Base-by-base conservation (phyloP, 2,888 invertebrate genomes). In the Epinotia demarniana region DNA sequence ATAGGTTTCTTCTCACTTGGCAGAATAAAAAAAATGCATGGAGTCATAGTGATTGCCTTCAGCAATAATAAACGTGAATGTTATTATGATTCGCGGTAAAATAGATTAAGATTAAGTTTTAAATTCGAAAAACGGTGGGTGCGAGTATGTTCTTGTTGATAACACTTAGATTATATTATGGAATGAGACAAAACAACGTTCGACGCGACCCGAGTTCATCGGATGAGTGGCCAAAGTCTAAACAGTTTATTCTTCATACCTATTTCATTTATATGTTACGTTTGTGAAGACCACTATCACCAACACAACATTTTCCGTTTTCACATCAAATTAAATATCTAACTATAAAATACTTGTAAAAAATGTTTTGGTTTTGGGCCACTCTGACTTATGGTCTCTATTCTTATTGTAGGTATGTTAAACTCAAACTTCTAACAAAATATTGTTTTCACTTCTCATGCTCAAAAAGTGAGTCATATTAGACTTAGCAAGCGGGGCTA, bases 31-130 rank as follows among this genome's bases (percentile, higher is more conserved):
- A n/a, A 53, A n/a, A 53, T 53, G n/a, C n/a, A 53, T 53, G 53
- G 53, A 53, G 16, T 6, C 8, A 9, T 53, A n/a, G 1, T 49
- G 49, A 6, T n/a, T 53, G 53, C n/a, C 53, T 53, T 53, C 53
- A 53, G n/a, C 49, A 16, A 53, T n/a, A 16, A 53, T n/a, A 53
- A n/a, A 53, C n/a, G n/a, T 53, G n/a, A 53, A n/a, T 53, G 53
- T n/a, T 53, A n/a, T 53, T 53, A 53, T 53, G 53, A 53, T n/a
- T 53, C 53, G 53, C 53, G n/a, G n/a, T 53, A 53, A 53, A 39
- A 53, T 53, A 53, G 53, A n/a, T 53, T 53, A n/a, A 53, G 53
- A n/a, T 53, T 53, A n/a, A n/a, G 53, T 53, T 53, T 53, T 49
- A 16, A 13, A 13, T 49, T 16, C n/a, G n/a, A n/a, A n/a, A n/a